Evolutionary conservation across 2,797 vertebrate genomes (phyloP).

Genomic region (Poecilia wingei): DNA sequence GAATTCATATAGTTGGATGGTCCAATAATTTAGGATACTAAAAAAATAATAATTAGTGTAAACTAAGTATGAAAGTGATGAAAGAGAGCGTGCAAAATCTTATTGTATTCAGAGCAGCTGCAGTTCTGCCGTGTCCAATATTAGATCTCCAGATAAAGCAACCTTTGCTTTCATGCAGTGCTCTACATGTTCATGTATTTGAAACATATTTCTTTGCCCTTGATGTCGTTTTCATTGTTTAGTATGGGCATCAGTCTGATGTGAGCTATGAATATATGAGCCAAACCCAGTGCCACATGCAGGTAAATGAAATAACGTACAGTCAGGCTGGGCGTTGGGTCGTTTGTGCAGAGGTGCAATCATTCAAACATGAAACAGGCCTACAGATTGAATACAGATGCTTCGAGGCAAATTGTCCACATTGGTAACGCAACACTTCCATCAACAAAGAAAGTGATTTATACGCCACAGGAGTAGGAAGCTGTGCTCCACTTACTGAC

Average conservation of each 20-base stretch:
- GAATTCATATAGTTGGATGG: neutral
- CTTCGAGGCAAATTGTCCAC: constrained; percentile 26
- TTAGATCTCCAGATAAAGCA: constrained; percentile 9
- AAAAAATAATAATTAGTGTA: neutral
- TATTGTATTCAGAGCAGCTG: neutral
- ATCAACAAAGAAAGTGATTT: constrained; percentile 46
- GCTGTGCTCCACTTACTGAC: neutral
- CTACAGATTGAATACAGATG: constrained; percentile 16
- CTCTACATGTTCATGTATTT: neutral
- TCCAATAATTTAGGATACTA: neutral
- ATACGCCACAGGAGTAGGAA: constrained; percentile 29
- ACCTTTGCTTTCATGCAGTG: neutral
- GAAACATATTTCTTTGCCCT: neutral
- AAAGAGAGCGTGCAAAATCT: neutral
- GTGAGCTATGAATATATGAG: constrained; percentile 8
- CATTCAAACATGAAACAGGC: constrained; percentile 30
- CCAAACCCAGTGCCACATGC: neutral
- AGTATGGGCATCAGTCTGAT: neutral
- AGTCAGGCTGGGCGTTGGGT: constrained; percentile 4
- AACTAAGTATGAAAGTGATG: neutral
- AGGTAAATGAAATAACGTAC: constrained; percentile 20
- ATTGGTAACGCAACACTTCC: constrained; percentile 38
- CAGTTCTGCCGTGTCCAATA: neutral
- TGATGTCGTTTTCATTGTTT: neutral
- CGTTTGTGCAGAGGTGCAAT: constrained; percentile 23